Base-by-base conservation (phyloP, 2,888 invertebrate species). In the Folsomia manolachei region DNA sequence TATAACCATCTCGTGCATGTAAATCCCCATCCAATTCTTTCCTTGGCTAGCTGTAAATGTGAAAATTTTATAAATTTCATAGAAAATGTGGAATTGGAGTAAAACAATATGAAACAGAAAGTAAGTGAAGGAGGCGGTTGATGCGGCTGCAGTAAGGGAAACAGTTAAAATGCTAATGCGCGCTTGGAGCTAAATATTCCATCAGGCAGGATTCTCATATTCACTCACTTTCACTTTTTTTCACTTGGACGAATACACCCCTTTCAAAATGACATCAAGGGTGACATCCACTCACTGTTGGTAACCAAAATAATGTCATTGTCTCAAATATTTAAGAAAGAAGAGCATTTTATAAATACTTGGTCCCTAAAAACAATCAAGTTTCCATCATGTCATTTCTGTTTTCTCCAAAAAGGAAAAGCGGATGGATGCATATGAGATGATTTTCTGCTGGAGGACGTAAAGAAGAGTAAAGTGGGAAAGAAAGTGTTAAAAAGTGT, bases 161-260 rank as follows among this genome's bases (percentile, higher is more conserved):
- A n/a, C 56, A 56, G 56, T 56, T 56, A 56, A 56, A 56, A 56
- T 56, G 56, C 56, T 56, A 56, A 56, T 56, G 56, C n/a, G 19
- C 21, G 21, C 56, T 56, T 56, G 18, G 56, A 56, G 56, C 56
- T 56, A 56, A 56, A 56, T 56, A 56, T 56, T 56, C 56, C 56
- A 56, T 56, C 56, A 56, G 56, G 39, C 39, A 39, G 39, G 7
- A 39, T 39, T 14, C 39, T 39, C 39, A 39, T 39, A 39, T 39
- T 39, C 39, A 39, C 39, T 39, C 39, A 39, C 39, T 39, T 39
- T 39, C 39, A 39, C 39, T 39, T 14, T 9, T 14, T 39, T 39
- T 39, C 39, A 39, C 39, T 39, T 39, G 39, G 39, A 39, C 39
- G 39, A 14, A 39, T 14, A 39, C 4, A 39, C 39, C 39, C 39